These are phyloP conservation scores for Tenthredo livida DNA, from an alignment of 2,888 invertebrate genomes.

Conservation along the genomic window DNA sequence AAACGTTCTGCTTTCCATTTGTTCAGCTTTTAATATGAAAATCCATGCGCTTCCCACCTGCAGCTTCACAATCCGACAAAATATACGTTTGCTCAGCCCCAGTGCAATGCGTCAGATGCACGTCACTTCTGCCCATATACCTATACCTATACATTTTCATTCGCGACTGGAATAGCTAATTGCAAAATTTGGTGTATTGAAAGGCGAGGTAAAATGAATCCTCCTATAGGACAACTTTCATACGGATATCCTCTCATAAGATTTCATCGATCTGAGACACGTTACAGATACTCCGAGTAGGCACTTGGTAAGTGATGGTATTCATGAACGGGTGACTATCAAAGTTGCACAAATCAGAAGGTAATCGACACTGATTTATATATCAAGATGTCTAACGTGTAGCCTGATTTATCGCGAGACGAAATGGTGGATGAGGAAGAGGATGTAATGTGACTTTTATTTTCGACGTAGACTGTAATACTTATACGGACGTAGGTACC, in stretches of 20 bases:
- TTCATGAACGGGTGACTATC: background rate
- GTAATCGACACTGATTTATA: background rate
- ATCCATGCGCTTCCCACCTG: conserved; percentile 72
- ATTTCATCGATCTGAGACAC: background rate
- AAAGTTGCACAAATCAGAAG: conserved; percentile 5
- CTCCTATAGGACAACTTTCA: background rate
- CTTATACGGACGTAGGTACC: background rate
- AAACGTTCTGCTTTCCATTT: conserved; percentile 68
- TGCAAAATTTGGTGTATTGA: background rate
- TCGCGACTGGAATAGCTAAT: background rate
- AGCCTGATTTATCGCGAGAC: background rate
- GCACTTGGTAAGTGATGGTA: background rate
- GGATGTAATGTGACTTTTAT: background rate
- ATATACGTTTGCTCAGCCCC: conserved; percentile 68
- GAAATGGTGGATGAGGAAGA: background rate
- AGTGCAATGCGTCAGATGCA: conserved; percentile 2
- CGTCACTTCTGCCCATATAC: background rate
- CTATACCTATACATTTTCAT: background rate
- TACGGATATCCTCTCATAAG: background rate
- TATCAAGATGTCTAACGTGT: background rate
- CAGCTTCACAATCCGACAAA: conserved; percentile 76
- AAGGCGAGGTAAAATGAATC: background rate
- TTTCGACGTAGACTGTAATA: background rate
- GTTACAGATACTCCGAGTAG: background rate
- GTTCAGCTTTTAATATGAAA: conserved; percentile 71